A percentile compares a stretch with the other conserved stretches of the same genome.
Conservation (phyloP, 1,140 invertebrate genomes). For the Drosophila ambigua region DNA sequence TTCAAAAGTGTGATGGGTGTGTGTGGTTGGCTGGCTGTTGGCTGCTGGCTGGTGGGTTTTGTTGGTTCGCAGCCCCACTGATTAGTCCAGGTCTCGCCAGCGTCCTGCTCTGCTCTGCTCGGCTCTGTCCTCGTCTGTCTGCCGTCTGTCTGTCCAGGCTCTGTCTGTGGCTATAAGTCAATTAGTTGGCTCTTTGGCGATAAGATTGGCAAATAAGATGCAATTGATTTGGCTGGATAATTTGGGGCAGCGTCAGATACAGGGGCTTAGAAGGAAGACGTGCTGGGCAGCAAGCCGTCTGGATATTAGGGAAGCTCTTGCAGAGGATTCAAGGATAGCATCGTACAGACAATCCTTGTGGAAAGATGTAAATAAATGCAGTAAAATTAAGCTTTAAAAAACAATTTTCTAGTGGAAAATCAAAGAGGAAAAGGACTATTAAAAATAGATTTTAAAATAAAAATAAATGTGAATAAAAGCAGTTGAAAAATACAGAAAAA, state of each 20-base stretch:
- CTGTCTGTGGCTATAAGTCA: conserved; percentile 53
- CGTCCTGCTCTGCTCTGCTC: conserved; percentile 37
- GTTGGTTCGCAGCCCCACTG: conserved; percentile 9
- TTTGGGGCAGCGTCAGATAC: not conserved
- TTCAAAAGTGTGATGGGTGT: conserved; percentile 59
- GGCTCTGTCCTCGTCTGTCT: conserved; percentile 13
- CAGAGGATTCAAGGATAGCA: too few species aligned
- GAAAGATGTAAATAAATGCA: too few species aligned
- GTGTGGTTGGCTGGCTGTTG: conserved; percentile 30
- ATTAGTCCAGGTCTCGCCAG: conserved; percentile 20
- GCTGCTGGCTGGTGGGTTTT: conserved; percentile 17
- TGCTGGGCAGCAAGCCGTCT: too few species aligned
- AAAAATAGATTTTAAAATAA: not conserved
- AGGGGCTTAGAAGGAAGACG: too few species aligned
- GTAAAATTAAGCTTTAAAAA: too few species aligned
- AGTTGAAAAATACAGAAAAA: not conserved
- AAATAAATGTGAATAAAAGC: not conserved
- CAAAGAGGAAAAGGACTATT: too few species aligned
- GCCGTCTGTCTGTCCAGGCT: conserved; percentile 29
- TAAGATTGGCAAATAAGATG: conserved; percentile 65
- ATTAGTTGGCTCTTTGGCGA: conserved; percentile 49
- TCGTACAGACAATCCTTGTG: too few species aligned
- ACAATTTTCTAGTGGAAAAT: too few species aligned
- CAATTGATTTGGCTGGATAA: conserved; percentile 53
- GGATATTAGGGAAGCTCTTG: too few species aligned